Evolutionary conservation across 2,888 invertebrate species (phyloP).

Genomic region (Leucoma salicis): DNA sequence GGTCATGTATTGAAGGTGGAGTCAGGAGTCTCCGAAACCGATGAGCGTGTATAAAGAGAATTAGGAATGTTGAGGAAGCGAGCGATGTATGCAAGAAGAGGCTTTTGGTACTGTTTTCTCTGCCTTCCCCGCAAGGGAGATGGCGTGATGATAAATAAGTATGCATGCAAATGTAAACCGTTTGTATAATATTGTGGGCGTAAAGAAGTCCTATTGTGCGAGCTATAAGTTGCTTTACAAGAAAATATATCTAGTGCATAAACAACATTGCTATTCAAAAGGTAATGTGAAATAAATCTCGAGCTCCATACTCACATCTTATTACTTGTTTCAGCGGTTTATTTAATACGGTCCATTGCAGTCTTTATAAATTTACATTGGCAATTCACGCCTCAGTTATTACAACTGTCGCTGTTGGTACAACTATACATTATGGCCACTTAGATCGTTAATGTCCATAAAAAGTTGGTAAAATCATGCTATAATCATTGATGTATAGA

Average conservation of each 20-base stretch:
- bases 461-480: constrained; percentile 23
- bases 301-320: neutral
- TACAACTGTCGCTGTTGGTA: constrained; percentile 14
- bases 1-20: too few species aligned
- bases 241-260: neutral
- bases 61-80: too few species aligned
- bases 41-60: too few species aligned
- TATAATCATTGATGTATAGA: too few species aligned
- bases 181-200: too few species aligned
- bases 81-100: too few species aligned
- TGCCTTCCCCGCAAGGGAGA: too few species aligned
- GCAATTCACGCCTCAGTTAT: constrained; percentile 29
- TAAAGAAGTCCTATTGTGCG: too few species aligned
- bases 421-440: constrained; percentile 10
- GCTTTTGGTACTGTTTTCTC: too few species aligned
- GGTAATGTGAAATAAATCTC: neutral
- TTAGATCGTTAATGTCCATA: constrained; percentile 19
- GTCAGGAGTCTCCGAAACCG: too few species aligned
- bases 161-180: too few species aligned
- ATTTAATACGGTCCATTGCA: constrained; percentile 19
- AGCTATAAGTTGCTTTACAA: neutral
- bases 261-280: neutral
- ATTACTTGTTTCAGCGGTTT: constrained; percentile 15
- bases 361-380: constrained; percentile 30
- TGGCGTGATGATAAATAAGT: too few species aligned